phyloP scores from a whole-genome alignment of 2,888 invertebrate species.

The Anoplius nigerrimus region DNA sequence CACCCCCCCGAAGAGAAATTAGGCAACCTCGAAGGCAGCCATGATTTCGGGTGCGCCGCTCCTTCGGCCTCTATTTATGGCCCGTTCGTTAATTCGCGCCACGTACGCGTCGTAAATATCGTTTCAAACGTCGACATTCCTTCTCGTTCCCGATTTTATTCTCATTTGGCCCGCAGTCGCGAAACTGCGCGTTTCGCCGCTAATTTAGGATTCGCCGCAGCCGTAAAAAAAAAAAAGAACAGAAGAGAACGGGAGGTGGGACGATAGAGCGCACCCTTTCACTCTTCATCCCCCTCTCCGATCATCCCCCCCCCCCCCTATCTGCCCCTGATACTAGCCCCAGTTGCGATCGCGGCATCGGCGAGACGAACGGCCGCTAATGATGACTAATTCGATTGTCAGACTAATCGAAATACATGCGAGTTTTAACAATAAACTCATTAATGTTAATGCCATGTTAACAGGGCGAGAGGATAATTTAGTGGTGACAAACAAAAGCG shows the following conservation, averaged over 20 bases:
- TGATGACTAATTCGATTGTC: slow-evolving; percentile 59
- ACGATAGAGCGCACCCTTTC: background rate
- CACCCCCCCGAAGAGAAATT: too few species aligned
- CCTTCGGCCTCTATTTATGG: too few species aligned
- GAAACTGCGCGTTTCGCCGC: too few species aligned
- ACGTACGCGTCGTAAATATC: too few species aligned
- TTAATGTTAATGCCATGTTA: slow-evolving; percentile 67
- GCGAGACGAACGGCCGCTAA: slow-evolving; percentile 29
- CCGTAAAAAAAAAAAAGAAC: too few species aligned
- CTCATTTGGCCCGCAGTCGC: too few species aligned
- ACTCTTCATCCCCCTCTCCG: background rate
- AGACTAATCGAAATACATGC: slow-evolving; percentile 64
- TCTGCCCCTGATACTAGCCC: slow-evolving; percentile 1
- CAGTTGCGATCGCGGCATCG: slow-evolving; percentile 1
- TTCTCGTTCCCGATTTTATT: too few species aligned
- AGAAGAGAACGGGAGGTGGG: too few species aligned
- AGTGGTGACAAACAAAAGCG: slow-evolving; percentile 60
- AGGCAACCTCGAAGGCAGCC: too few species aligned
- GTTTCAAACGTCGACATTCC: background rate
- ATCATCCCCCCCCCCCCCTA: background rate
- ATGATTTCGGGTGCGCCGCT: too few species aligned
- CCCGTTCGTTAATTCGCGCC: too few species aligned
- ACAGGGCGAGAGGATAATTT: slow-evolving; percentile 59
- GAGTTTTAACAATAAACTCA: slow-evolving; percentile 69
- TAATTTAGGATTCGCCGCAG: too few species aligned